These are phyloP conservation scores for Tadarida brasiliensis DNA, from an alignment of 2,797 vertebrate genomes.

Conservation along the genomic window DNA sequence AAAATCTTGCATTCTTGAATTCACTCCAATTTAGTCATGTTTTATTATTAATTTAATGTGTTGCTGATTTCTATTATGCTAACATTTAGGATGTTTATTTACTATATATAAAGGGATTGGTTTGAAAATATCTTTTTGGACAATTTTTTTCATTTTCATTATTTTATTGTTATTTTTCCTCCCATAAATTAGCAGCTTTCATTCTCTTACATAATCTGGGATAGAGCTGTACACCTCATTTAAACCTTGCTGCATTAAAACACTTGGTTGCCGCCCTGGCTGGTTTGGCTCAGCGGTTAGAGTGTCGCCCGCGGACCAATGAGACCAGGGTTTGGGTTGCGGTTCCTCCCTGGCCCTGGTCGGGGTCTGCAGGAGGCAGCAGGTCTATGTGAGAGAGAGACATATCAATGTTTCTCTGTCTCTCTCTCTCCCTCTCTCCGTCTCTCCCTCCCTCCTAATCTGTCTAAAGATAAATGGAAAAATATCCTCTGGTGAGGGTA, in stretches of 20 bases:
- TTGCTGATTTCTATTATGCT: neutral
- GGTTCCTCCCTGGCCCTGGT: too few relatives aligned
- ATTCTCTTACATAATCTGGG: neutral
- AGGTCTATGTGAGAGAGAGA: too few relatives aligned
- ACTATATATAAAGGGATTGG: neutral
- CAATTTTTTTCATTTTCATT: neutral
- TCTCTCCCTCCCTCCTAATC: too few relatives aligned
- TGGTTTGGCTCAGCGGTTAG: too few relatives aligned
- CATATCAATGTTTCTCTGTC: too few relatives aligned
- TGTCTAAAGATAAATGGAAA: too few relatives aligned
- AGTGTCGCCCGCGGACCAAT: too few relatives aligned
- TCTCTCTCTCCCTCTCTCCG: too few relatives aligned
- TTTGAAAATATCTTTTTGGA: neutral
- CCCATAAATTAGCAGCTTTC: neutral
- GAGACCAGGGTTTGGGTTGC: too few relatives aligned
- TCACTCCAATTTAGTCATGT: neutral
- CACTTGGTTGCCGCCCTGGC: neutral
- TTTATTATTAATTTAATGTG: neutral
- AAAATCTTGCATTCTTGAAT: neutral
- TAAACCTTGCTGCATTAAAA: neutral
- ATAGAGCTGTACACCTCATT: neutral
- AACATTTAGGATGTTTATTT: neutral
- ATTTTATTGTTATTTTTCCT: neutral
- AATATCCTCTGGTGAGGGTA: too few relatives aligned
- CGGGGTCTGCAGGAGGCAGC: too few relatives aligned